Evolutionary conservation across 2,113 vertebrate genomes (phyloP), one percentile per base, ranked within the genome.

Genomic region (Machaerirhynchus nigripectus): DNA sequence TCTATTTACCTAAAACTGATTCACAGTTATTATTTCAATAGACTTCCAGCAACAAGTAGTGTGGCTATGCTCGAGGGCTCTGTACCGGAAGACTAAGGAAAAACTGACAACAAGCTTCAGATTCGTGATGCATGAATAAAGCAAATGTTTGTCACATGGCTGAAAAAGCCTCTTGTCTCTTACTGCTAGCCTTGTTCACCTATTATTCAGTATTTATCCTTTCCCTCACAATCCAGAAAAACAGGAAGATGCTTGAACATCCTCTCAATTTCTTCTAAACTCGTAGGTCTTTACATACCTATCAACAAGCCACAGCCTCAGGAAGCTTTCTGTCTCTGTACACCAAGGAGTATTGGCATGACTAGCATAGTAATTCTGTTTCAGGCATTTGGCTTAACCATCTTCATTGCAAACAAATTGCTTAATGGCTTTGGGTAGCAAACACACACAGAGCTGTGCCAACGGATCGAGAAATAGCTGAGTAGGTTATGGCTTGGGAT

Each of bases 401-500:
- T 88, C 55, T 75, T 88, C 80, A 86, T 60, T 2, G 3, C 26
- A 78, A 84, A 90, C 79, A 83, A 90, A 95, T 73, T 74, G 31
- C 60, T 83, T 94, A 94, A 95, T 86, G 63, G 39, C 79, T 93
- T 80, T 88, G 79, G 27, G 71, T 93, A 92, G 65, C 39, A 83
- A 93, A 83, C 71, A 80, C 27, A 56, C 7, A 52, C 35, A 71
- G 57, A 85, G 7, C 46, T 65, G 35, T 74, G 71, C 68, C 90
- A 94, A 46, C 12, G 3, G 42, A 77, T 60, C 2, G 10, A 75
- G 60, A 94, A 81, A 88, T 16, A 90, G 42, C 90, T 81, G 68
- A 90, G 19, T 70, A 90, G 82, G 64, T 93, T 93, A 92, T 15
- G 60, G 79, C 57, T 78, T 84, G 18, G 64, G 47, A 92, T 71